phyloP scores from a whole-genome alignment of 92 coral and sea anemone species.

The Heteractis magnifica region DNA sequence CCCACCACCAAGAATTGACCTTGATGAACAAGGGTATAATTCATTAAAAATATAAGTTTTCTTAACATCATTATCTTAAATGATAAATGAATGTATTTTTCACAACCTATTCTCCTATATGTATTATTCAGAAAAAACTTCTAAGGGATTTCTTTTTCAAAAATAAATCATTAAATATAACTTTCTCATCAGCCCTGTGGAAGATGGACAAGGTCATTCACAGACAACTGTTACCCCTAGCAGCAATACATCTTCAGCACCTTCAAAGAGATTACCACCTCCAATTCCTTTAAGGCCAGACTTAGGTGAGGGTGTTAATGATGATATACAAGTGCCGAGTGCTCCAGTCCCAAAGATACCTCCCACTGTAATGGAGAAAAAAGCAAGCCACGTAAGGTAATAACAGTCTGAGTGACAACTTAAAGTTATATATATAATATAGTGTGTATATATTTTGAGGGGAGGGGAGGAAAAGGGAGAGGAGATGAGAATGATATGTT shows the following conservation, averaged over 20 bases:
- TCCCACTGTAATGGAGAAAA: conserved; percentile 16
- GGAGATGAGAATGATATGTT: too few species aligned
- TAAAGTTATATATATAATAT: too few species aligned
- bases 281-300: conserved; percentile 61
- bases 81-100: too few species aligned
- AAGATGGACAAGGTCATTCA: conserved; percentile 1
- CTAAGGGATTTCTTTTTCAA: too few species aligned
- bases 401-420: too few species aligned
- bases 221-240: not conserved
- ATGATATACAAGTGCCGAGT: not conserved
- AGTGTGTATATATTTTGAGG: too few species aligned
- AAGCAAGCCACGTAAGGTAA: conserved; percentile 9
- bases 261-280: conserved; percentile 45
- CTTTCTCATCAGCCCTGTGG: not conserved
- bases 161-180: not conserved
- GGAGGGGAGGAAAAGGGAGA: too few species aligned
- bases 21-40: conserved; percentile 4
- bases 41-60: not conserved
- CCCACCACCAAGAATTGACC: conserved; percentile 43
- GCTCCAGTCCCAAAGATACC: conserved; percentile 26
- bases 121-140: too few species aligned
- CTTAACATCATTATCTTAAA: too few species aligned
- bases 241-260: conserved; percentile 6
- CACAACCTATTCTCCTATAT: too few species aligned
- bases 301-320: conserved; percentile 48